These are phyloP conservation scores for Otus sunia DNA, from an alignment of 2,113 vertebrate species.

Conservation along the genomic window DNA sequence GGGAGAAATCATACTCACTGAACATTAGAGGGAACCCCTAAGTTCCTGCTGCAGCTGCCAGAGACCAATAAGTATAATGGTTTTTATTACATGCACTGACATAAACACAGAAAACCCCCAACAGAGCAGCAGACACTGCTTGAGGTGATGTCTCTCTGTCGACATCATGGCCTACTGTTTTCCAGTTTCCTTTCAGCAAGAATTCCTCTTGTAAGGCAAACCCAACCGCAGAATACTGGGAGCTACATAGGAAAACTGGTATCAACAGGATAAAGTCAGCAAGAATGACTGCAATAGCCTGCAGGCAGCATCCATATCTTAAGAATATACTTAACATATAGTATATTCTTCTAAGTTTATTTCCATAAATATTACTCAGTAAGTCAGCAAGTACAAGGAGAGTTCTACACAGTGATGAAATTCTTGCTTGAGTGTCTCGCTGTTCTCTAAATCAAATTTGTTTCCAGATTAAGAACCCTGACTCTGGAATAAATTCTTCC, in stretches of 20 bases:
- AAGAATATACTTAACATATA: background rate
- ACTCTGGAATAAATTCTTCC: background rate
- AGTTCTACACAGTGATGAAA: background rate
- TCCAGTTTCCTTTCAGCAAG: background rate
- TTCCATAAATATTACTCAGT: slow-evolving; percentile 36
- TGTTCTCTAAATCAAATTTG: background rate
- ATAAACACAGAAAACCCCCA: background rate
- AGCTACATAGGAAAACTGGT: background rate
- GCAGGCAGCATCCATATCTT: slow-evolving; percentile 28
- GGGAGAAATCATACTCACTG: background rate
- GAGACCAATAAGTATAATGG: background rate
- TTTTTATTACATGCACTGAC: background rate
- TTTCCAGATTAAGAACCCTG: background rate
- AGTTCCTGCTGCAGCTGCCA: background rate
- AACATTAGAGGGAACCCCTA: background rate
- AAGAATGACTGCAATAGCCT: slow-evolving; percentile 40
- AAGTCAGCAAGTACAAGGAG: slow-evolving; percentile 11
- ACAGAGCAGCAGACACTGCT: slow-evolving; percentile 5
- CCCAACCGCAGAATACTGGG: background rate
- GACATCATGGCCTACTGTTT: background rate
- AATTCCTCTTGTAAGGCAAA: background rate
- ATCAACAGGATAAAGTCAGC: slow-evolving; percentile 52
- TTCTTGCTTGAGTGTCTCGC: background rate
- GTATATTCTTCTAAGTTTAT: slow-evolving; percentile 11
- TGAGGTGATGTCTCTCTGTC: background rate